Percentiles rank a stretch among this genome's conserved stretches.
phyloP scores from a whole-genome alignment of 2,113 vertebrate species.

The Sisor rabdophorus region DNA sequence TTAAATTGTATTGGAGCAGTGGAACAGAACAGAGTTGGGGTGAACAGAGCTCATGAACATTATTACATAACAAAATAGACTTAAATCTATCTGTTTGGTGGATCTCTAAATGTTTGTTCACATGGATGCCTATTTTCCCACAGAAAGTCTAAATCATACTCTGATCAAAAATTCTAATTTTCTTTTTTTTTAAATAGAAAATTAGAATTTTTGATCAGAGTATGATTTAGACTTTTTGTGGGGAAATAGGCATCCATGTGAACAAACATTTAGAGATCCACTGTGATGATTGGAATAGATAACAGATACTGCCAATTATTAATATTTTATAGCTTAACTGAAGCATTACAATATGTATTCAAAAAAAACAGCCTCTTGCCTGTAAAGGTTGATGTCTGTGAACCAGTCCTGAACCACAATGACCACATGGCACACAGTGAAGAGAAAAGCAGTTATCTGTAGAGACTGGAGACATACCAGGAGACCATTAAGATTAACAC shows the following conservation, averaged over 20 bases:
- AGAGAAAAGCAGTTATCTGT: slow-evolving; percentile 87
- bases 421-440: slow-evolving; percentile 88
- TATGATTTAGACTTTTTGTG: no score
- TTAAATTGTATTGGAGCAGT: no score
- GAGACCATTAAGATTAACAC: background rate
- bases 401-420: slow-evolving; percentile 91
- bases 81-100: no score
- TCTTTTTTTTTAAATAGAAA: no score
- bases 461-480: slow-evolving; percentile 71
- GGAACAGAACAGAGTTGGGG: no score
- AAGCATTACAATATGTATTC: background rate
- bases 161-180: no score
- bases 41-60: no score
- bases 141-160: no score
- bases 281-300: background rate
- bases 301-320: no score
- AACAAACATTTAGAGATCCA: background rate
- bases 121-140: background rate
- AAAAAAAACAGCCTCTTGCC: slow-evolving; percentile 49
- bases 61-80: no score
- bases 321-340: background rate
- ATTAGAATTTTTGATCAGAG: no score
- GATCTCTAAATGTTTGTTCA: background rate
- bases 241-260: background rate
- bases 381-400: slow-evolving; percentile 84